Evolutionary conservation across 92 coral and sea anemone species (phyloP).

Genomic region (Pocillopora grandis): DNA sequence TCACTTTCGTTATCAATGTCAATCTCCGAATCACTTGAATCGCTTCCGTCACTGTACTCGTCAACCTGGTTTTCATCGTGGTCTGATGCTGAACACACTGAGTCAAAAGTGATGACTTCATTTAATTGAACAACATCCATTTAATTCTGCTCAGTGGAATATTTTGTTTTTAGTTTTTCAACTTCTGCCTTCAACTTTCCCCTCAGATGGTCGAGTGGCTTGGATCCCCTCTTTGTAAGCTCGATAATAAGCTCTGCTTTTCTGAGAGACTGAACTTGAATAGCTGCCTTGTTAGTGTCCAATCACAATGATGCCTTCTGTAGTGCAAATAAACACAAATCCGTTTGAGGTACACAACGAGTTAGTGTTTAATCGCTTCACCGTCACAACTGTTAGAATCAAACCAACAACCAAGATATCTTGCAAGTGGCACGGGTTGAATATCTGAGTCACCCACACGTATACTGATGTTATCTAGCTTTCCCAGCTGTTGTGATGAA

Average conservation of each 20-base stretch:
- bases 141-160: constrained; percentile 39
- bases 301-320: constrained; percentile 43
- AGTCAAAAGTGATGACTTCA: constrained; percentile 31
- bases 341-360: constrained; percentile 52
- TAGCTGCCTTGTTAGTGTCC: constrained; percentile 33
- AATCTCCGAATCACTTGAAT: constrained; percentile 30
- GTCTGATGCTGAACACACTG: neutral
- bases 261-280: constrained; percentile 50
- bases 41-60: constrained; percentile 6
- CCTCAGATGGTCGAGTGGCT: constrained; percentile 40
- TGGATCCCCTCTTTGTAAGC: constrained; percentile 54
- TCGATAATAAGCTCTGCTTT: constrained; percentile 52
- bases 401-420: no score
- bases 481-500: no score
- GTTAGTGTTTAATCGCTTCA: constrained; percentile 45
- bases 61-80: constrained; percentile 36
- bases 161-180: constrained; percentile 37
- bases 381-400: constrained; percentile 26
- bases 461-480: no score
- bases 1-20: constrained; percentile 6
- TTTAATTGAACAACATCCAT: constrained; percentile 47
- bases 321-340: constrained; percentile 52
- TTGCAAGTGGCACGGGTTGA: no score
- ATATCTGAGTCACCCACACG: no score
- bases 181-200: constrained; percentile 25